phyloP scores from a whole-genome alignment of 2,113 vertebrate genomes.

The Piprites chloris region DNA sequence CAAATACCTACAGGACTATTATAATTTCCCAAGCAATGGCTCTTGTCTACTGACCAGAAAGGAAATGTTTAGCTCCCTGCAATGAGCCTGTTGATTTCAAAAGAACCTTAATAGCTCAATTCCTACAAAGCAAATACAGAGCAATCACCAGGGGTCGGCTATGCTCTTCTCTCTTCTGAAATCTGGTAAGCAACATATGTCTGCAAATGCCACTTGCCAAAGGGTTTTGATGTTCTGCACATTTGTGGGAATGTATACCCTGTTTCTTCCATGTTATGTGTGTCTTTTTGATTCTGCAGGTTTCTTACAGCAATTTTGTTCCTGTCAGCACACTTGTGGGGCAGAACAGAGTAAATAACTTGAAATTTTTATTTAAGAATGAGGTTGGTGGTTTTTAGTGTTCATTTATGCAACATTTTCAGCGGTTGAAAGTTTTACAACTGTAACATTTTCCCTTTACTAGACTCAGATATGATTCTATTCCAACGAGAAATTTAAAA shows the following conservation, averaged over 20 bases:
- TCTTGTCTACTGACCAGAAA: constrained; percentile 4
- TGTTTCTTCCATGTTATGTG: not conserved
- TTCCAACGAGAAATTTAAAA: not conserved
- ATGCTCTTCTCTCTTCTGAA: not conserved
- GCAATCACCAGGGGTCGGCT: not conserved
- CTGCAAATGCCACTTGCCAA: constrained; percentile 8
- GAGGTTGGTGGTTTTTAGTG: not conserved
- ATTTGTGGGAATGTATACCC: not conserved
- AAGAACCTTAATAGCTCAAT: constrained; percentile 13
- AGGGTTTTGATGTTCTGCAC: not conserved
- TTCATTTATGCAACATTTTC: not conserved
- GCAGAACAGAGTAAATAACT: not conserved
- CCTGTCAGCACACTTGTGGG: not conserved
- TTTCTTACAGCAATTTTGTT: not conserved
- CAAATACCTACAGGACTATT: not conserved
- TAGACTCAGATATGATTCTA: not conserved
- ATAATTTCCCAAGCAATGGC: not conserved
- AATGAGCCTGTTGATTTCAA: constrained; percentile 4
- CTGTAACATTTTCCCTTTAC: not conserved
- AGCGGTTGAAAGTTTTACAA: not conserved
- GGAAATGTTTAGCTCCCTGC: constrained; percentile 2
- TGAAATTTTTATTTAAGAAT: not conserved
- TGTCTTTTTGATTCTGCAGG: not conserved
- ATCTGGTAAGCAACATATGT: not conserved
- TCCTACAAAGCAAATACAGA: constrained; percentile 23